These are phyloP conservation scores for Flabesymbios commensalis DNA, from an alignment of 2,888 invertebrate genomes.

Conservation along the genomic window DNA sequence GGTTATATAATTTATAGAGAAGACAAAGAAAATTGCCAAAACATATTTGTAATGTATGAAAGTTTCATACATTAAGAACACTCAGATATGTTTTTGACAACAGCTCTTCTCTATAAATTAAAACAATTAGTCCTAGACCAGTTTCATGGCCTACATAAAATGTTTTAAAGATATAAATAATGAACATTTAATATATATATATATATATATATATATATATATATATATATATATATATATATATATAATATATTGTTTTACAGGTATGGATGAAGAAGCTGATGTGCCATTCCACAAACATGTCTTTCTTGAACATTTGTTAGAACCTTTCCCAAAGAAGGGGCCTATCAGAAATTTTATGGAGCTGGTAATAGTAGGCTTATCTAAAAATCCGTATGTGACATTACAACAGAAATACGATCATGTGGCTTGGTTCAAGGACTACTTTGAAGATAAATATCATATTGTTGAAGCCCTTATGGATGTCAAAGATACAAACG, in stretches of 20 bases:
- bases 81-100: background rate
- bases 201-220: background rate
- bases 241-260: background rate
- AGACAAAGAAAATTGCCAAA: too few relatives aligned
- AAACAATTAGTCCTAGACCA: background rate
- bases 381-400: conserved; percentile 92
- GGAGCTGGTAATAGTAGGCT: conserved; percentile 91
- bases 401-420: conserved; percentile 84
- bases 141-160: too few relatives aligned
- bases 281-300: conserved; percentile 87
- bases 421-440: conserved; percentile 88
- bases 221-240: background rate
- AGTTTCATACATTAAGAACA: too few relatives aligned
- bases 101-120: background rate
- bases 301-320: conserved; percentile 84
- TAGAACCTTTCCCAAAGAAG: conserved; percentile 81
- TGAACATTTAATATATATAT: too few relatives aligned
- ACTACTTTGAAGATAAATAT: conserved; percentile 81
- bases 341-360: conserved; percentile 96
- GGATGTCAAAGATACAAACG: too few relatives aligned
- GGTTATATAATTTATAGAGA: too few relatives aligned
- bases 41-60: too few relatives aligned
- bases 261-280: conserved; percentile 61
- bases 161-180: too few relatives aligned
- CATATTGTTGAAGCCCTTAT: background rate